Evolutionary conservation across 1,140 invertebrate species (phyloP), one percentile per base, ranked within the genome.

Genomic region (Drosophila truncata): DNA sequence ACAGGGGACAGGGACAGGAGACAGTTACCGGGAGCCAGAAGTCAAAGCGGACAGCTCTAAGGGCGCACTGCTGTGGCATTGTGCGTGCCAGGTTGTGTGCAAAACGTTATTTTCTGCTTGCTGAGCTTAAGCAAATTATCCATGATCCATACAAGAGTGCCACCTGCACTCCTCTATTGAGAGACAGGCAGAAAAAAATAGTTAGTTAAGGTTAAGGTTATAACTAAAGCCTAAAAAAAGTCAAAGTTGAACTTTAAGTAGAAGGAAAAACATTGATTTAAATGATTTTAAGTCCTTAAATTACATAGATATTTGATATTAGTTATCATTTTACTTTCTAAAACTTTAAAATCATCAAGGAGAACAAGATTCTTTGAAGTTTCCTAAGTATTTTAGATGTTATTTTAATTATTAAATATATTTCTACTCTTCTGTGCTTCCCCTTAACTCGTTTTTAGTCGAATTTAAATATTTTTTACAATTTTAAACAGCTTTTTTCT

Each of bases 101-200:
- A 82, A 90, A 88, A 82, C 67, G 85, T 88, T 90, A 90, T 90
- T 88, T 88, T 88, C 81, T 85, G 85, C 81, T 90, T 64, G 69
- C 81, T 76, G 78, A 70, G 78, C 78, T 88, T 90, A 90, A 90
- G 85, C 81, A 90, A 88, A 90, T 90, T 88, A 90, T 78, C 74
- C 85, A 61, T 84, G 63, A 81, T 65, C 65, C 62, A 47, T 52
- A 59, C 47, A 47, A 49, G 16, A 58, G 20, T 49, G 69, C 61
- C 58, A 77, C 62, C 72, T 66, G 61, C 37, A 60, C 54, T 42
- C 52, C 44, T 29, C 46, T 33, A 65, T n/a, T 35, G 33, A 10
- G 11, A 14, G 18, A 42, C 23, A 33, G 27, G 23, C 25, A 35
- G 39, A 14, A 31, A 31, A 23, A 16, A 20, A 29, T 39, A 33